phyloP scores from a whole-genome alignment of 2,113 vertebrate species.

The Mobula hypostoma region DNA sequence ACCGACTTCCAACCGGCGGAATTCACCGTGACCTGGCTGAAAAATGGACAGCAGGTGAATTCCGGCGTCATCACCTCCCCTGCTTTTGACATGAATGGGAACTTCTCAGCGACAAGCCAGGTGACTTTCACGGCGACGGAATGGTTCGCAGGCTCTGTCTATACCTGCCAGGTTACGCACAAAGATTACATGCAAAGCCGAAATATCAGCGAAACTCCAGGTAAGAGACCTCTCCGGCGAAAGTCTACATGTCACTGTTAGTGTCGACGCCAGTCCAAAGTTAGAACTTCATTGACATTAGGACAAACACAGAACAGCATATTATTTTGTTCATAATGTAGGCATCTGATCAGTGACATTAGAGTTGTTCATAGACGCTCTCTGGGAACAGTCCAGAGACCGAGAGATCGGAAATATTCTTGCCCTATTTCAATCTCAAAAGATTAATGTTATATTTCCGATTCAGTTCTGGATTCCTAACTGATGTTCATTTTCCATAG shows the following conservation, averaged over 20 bases:
- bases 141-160: rapidly evolving
- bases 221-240: not conserved
- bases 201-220: not conserved
- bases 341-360: too few species aligned
- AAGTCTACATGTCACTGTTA: not conserved
- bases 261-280: not conserved
- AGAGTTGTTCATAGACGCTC: too few species aligned
- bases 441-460: too few species aligned
- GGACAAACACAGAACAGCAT: too few species aligned
- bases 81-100: rapidly evolving
- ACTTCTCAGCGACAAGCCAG: constrained; percentile 48
- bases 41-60: not conserved
- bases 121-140: not conserved
- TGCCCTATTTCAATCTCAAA: too few species aligned
- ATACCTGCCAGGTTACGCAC: not conserved
- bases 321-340: too few species aligned
- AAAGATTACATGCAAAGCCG: not conserved
- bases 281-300: not conserved
- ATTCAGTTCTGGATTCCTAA: too few species aligned
- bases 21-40: constrained; percentile 49
- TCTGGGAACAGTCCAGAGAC: too few species aligned
- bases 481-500: not conserved
- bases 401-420: too few species aligned
- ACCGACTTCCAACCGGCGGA: constrained; percentile 49
- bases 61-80: not conserved